phyloP scores from a whole-genome alignment of 2,888 invertebrate species.

The Noctua comes region DNA sequence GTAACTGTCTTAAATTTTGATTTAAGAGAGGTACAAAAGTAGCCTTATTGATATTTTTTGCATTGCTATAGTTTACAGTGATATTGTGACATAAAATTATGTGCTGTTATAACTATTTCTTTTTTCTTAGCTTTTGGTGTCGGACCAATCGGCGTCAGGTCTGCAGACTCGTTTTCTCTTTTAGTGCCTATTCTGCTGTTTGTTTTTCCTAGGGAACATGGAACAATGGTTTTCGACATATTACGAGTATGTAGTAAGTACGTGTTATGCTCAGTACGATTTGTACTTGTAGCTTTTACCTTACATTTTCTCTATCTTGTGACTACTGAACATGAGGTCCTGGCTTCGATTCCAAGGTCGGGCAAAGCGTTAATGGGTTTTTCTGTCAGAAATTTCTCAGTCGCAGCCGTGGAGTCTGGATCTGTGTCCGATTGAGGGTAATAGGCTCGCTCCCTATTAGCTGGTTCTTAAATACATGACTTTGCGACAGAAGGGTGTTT shows the following conservation, averaged over 20 bases:
- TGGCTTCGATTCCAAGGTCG: not conserved
- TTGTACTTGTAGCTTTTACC: not conserved
- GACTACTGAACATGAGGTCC: not conserved
- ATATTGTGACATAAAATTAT: not conserved
- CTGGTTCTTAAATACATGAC: not conserved
- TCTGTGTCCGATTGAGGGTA: not conserved
- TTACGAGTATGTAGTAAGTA: too few relatives aligned
- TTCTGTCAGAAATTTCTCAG: not conserved
- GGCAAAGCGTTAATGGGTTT: not conserved
- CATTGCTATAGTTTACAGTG: not conserved
- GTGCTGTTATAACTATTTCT: not conserved
- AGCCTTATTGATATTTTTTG: too few relatives aligned
- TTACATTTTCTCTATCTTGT: not conserved
- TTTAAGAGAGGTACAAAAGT: too few relatives aligned
- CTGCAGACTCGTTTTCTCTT: not conserved
- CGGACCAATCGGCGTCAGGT: not conserved
- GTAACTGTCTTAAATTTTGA: too few relatives aligned
- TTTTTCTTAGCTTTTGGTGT: not conserved
- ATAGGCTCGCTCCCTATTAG: not conserved
- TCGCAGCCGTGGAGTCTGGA: too few relatives aligned
- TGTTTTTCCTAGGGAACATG: slow-evolving; percentile 9
- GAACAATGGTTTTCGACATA: not conserved
- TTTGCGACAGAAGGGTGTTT: not conserved
- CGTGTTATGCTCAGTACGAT: slow-evolving; percentile 2
- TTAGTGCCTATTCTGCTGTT: slow-evolving; percentile 6